Conservation (phyloP, 2,888 invertebrate genomes). For the Mamestra brassicae region DNA sequence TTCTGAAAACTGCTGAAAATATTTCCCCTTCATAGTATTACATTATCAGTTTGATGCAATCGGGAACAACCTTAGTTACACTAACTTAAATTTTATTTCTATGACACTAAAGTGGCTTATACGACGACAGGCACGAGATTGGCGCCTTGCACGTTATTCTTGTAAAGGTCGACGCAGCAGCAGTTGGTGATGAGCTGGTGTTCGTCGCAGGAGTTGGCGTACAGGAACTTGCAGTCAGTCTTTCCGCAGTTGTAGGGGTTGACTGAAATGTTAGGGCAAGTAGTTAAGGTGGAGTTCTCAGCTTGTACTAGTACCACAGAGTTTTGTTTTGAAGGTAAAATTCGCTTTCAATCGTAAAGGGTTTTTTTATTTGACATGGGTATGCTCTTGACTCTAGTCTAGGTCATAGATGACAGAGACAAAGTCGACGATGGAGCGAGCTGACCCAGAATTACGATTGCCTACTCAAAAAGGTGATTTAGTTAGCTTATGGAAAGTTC, state of each 20-base stretch:
- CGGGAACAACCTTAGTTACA: slow-evolving; percentile 30
- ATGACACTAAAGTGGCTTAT: slow-evolving; percentile 25
- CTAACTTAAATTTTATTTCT: slow-evolving; percentile 38
- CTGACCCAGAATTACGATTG: no score
- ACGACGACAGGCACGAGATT: slow-evolving; percentile 64
- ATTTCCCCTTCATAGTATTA: neutral
- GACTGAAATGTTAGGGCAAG: slow-evolving; percentile 70
- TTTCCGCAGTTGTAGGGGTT: slow-evolving; percentile 92
- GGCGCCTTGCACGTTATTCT: slow-evolving; percentile 70
- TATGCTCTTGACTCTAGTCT: no score
- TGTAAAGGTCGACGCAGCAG: slow-evolving; percentile 92
- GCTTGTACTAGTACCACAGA: no score
- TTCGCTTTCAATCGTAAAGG: no score
- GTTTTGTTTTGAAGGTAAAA: no score
- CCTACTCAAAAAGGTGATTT: no score
- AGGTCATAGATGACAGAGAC: no score
- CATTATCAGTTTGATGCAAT: slow-evolving; percentile 64
- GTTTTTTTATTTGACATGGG: no score
- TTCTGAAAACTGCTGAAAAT: slow-evolving; percentile 4
- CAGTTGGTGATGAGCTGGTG: slow-evolving; percentile 93
- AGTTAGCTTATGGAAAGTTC: no score
- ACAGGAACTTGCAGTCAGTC: slow-evolving; percentile 93
- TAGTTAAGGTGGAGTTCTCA: no score
- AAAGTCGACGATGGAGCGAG: no score
- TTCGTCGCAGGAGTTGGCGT: slow-evolving; percentile 94